Evolutionary conservation across 2,113 vertebrate species (phyloP), one percentile per base, ranked within the genome.

Genomic region (Poecile atricapillus): DNA sequence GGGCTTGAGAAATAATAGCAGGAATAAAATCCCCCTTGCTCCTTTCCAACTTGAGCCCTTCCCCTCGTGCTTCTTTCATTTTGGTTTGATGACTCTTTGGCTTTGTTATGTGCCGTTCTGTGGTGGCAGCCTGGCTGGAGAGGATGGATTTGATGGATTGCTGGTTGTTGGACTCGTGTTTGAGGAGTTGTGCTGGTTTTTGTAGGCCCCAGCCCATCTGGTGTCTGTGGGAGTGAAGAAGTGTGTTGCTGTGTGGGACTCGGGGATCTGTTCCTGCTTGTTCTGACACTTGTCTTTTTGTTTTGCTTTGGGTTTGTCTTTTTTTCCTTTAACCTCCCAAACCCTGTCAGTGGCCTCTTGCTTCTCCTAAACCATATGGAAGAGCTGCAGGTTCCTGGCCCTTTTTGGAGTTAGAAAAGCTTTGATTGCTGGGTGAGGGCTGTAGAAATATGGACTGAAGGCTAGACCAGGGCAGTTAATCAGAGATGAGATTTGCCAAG

Each of bases 161-260:
- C 43, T 92, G 74, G 15, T 69, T 62, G 25, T 50, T 88, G 39
- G 74, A 2, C 37, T 49, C 0, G 1, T 33, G n/a, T 63, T 33
- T 59, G 56, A 75, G 73, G 55, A 39, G 22, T 2, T 83, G 60
- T 47, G 35, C 62, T 82, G 77, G 47, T 37, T 87, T 95, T 39
- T 75, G 82, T 58, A 37, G 75, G 59, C 43, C 82, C 63, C 85
- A 80, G 75, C 33, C 70, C 94, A 74, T 39, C 58, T 86, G 95
- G 83, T 65, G 68, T 83, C 53, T 86, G 83, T 0, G 0, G 64
- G 64, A 83, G 73, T 15, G 82, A 90, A 73, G 78, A 56, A 0
- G 1, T 55, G 74, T 15, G 46, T 18, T 50, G 21, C 49, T 41
- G 9, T 49, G 58, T n/a, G 73, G 58, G 70, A 59, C 43, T 49